A percentile compares a stretch with the other conserved stretches of the same genome.
Conservation (phyloP, 2,113 vertebrate genomes). For the Pachyramphus minor region DNA sequence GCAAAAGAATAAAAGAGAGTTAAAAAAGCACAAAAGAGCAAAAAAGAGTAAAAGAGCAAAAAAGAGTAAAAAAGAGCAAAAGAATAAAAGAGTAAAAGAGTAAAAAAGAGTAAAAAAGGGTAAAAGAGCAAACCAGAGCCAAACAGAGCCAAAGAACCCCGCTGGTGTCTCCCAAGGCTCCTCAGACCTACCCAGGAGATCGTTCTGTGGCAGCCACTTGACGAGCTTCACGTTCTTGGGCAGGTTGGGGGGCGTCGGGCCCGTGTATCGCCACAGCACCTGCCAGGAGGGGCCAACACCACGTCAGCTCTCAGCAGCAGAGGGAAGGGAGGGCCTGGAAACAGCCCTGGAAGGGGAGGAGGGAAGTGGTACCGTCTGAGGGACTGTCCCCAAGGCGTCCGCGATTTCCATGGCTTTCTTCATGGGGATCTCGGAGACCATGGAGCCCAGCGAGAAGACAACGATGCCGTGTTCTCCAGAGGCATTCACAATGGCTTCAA, state of each 20-base stretch:
- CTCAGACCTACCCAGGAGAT: constrained; percentile 84
- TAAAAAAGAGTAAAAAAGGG: no score
- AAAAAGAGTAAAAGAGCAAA: no score
- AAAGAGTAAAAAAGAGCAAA: no score
- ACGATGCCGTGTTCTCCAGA: constrained; percentile 89
- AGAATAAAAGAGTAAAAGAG: no score
- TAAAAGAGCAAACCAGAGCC: no score
- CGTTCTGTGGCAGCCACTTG: constrained; percentile 95
- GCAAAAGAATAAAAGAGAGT: no score
- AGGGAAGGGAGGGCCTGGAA: neutral
- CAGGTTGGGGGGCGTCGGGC: constrained; percentile 72
- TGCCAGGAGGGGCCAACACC: constrained; percentile 22
- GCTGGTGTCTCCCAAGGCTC: neutral
- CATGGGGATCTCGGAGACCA: constrained; percentile 83
- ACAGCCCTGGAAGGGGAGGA: neutral
- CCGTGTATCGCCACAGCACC: constrained; percentile 91
- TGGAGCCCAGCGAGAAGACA: constrained; percentile 89
- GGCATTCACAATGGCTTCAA: constrained; percentile 84
- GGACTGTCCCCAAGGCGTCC: constrained; percentile 83
- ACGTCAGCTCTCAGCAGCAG: neutral
- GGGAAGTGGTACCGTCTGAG: constrained; percentile 81
- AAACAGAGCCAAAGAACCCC: neutral
- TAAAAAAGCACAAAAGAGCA: no score
- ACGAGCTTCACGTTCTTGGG: constrained; percentile 84
- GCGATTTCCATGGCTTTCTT: constrained; percentile 80